Base-by-base conservation (phyloP, 1,140 invertebrate genomes). In the Drusus annulatus region DNA sequence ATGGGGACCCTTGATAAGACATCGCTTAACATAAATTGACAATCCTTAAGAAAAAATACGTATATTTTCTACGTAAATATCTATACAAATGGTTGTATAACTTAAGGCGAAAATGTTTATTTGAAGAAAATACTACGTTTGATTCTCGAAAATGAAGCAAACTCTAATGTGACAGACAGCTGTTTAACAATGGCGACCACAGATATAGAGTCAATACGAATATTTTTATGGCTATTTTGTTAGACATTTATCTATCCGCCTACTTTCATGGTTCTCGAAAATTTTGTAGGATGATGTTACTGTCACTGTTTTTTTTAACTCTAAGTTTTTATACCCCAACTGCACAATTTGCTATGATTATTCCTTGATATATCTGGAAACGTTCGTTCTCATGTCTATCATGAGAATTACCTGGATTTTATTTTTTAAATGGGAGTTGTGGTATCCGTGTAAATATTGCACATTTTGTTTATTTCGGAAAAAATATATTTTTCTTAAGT, bases 1-100 rank as follows among this genome's bases (percentile, higher is more conserved):
- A 63, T 21, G 63, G 63, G 86, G 88, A 89, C 86, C 88, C 88
- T 86, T 89, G 88, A 87, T 88, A 89, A 87, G 88, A 89, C 88
- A 89, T 89, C 85, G 86, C 87, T 36, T 36, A 75, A 52, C 73
- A 75, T 75, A 36, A 28, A 65, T 23, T 23, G 56, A 60, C 56
- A 60, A 23, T 36, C 31, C 5, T 36, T 36, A 7, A 36, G 8
- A 4, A 36, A 60, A 60, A 60, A 10, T 36, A 36, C 28, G n/a
- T 65, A 36, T 17, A 16, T 45, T 65, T 36, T 36, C 28, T n/a
- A 17, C 15, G 25, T 65, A 36, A 36, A 1, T 36, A 65, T 16
- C 13, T 36, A 15, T n/a, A n/a, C 10, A 6, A 65, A 25, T 65
- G 16, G 28, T 10, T 63, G 25, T 63, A 63, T 25, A 63, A 65